Conservation (phyloP, 2,113 vertebrate genomes). For the Phylloscopus trochilus region DNA sequence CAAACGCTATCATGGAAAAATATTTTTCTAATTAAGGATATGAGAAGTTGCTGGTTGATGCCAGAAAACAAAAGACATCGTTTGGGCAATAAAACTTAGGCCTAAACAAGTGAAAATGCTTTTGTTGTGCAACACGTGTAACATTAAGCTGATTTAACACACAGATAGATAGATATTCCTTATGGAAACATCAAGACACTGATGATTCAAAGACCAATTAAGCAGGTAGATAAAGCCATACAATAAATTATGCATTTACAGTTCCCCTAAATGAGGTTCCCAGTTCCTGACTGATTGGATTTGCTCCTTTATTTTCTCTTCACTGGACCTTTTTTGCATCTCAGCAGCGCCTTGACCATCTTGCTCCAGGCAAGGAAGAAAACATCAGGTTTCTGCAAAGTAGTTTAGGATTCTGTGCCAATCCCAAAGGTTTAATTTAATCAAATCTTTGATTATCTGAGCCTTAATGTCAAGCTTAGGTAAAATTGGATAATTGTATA, state of each 20-base stretch:
- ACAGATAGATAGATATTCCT: not conserved
- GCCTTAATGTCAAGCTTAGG: not conserved
- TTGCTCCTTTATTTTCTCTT: not conserved
- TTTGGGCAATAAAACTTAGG: slow-evolving; percentile 1
- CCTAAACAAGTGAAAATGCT: not conserved
- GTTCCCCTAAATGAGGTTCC: not conserved
- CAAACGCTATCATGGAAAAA: not conserved
- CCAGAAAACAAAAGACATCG: slow-evolving; percentile 35
- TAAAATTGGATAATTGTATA: not conserved
- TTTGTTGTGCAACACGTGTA: not conserved
- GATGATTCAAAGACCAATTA: not conserved
- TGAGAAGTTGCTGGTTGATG: not conserved
- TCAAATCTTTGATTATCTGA: not conserved
- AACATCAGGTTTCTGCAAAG: not conserved
- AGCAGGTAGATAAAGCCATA: not conserved
- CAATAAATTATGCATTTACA: not conserved
- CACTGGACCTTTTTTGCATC: not conserved
- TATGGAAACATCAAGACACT: not conserved
- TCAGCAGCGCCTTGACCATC: not conserved
- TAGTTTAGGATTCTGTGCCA: not conserved
- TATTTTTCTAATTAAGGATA: slow-evolving; percentile 62
- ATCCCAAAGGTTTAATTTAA: not conserved
- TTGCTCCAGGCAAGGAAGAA: not conserved
- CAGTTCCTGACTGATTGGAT: not conserved
- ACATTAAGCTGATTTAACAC: not conserved